Conservation (phyloP, 2,888 invertebrate species). For the Lamproptera curius region DNA sequence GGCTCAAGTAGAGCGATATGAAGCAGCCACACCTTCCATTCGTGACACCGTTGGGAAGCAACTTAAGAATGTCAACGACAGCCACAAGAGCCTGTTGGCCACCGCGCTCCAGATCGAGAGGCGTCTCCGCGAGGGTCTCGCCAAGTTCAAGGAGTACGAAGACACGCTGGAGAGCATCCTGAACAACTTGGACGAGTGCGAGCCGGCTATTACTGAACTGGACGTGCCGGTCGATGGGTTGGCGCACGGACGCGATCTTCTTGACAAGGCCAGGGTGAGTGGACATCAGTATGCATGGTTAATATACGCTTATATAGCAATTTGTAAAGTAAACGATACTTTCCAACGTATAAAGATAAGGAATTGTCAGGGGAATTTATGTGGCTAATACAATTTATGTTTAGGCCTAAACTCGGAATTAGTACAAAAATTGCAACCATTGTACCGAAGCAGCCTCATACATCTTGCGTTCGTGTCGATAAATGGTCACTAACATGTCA, state of each 20-base stretch:
- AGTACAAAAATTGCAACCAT: too few species aligned
- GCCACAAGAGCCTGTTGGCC: conserved; percentile 92
- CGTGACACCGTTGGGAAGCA: conserved; percentile 90
- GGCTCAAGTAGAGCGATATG: conserved; percentile 89
- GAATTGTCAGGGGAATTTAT: too few species aligned
- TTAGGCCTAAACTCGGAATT: too few species aligned
- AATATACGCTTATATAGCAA: too few species aligned
- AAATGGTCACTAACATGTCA: too few species aligned
- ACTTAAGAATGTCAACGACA: conserved; percentile 93
- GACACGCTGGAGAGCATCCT: conserved; percentile 91
- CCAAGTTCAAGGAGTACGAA: conserved; percentile 96
- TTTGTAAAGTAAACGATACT: too few species aligned
- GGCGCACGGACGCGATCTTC: conserved; percentile 83
- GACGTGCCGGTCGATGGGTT: conserved; percentile 86
- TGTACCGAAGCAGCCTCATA: too few species aligned
- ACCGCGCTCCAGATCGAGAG: conserved; percentile 95
- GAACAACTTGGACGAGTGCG: conserved; percentile 87
- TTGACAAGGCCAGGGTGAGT: conserved; percentile 87
- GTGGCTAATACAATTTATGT: too few species aligned
- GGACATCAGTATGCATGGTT: too few species aligned
- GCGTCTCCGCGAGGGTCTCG: conserved; percentile 90
- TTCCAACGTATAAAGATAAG: too few species aligned
- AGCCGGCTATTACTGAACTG: conserved; percentile 86
- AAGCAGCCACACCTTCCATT: conserved; percentile 83
- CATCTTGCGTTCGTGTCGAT: too few species aligned